Percentiles rank a stretch among this genome's conserved stretches.
Evolutionary conservation across 1,140 invertebrate genomes (phyloP).

Genomic region (Drosophila pseudoananassae): DNA sequence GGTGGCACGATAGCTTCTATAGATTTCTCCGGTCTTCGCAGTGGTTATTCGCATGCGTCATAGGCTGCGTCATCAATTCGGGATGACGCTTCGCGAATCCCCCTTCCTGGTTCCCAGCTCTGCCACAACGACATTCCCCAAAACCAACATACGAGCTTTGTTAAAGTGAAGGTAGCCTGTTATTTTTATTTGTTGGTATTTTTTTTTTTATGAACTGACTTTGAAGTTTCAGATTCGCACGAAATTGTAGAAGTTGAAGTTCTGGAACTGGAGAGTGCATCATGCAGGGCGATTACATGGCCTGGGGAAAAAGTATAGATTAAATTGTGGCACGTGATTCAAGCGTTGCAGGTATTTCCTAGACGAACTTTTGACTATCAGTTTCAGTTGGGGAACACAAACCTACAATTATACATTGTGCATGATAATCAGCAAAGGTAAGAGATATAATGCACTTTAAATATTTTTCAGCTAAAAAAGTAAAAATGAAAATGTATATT

Average conservation of each 20-base stretch:
- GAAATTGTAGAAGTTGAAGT: slow-evolving; percentile 35
- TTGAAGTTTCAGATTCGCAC: slow-evolving; percentile 35
- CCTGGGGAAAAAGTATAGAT: slow-evolving; percentile 23
- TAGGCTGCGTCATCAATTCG: slow-evolving; percentile 41
- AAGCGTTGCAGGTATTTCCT: slow-evolving; percentile 3
- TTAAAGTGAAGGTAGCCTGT: slow-evolving; percentile 2
- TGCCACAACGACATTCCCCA: slow-evolving; percentile 26
- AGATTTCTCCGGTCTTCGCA: slow-evolving; percentile 22
- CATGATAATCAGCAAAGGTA: neutral
- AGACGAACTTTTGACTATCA: neutral
- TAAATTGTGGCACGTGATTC: slow-evolving; percentile 20
- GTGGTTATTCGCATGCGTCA: slow-evolving; percentile 27
- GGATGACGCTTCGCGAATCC: slow-evolving; percentile 29
- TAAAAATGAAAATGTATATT: no score
- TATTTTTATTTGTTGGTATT: slow-evolving; percentile 10
- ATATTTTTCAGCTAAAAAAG: neutral
- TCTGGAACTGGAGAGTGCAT: slow-evolving; percentile 36
- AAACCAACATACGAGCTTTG: slow-evolving; percentile 2
- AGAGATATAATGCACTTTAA: neutral
- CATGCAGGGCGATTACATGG: slow-evolving; percentile 20
- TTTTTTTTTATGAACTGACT: slow-evolving; percentile 8
- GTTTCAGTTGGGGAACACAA: neutral
- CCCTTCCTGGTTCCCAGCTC: slow-evolving; percentile 26
- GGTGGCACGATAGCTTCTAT: slow-evolving; percentile 21
- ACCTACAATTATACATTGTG: neutral